phyloP scores from a whole-genome alignment of 2,888 invertebrate species.

The Eupithecia subumbrata region DNA sequence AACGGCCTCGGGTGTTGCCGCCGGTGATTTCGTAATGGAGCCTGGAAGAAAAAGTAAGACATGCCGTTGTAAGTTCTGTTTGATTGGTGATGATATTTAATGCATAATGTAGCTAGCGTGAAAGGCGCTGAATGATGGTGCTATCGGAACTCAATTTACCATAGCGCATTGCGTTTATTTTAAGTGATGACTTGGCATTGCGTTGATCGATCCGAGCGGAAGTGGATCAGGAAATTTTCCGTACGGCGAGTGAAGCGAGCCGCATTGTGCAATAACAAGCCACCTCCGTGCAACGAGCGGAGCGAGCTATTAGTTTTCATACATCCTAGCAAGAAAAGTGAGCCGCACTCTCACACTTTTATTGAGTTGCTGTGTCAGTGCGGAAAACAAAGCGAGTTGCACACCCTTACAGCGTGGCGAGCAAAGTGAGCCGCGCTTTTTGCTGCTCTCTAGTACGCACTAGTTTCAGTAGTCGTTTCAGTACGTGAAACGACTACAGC shows the following conservation, averaged over 20 bases:
- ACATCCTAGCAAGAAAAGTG: not conserved
- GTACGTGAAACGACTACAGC: too few species aligned
- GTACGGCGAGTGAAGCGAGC: not conserved
- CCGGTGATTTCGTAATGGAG: slow-evolving; percentile 94
- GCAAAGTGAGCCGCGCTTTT: not conserved
- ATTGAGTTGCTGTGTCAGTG: too few species aligned
- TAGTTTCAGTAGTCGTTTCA: too few species aligned
- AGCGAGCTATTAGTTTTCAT: not conserved
- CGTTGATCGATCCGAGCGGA: too few species aligned
- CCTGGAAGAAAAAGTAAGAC: slow-evolving; percentile 54
- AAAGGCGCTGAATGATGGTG: too few species aligned
- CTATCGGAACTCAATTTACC: too few species aligned
- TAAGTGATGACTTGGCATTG: too few species aligned
- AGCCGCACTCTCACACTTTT: not conserved
- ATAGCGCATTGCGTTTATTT: too few species aligned
- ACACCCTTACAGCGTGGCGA: not conserved
- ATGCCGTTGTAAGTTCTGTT: not conserved
- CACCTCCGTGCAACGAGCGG: not conserved
- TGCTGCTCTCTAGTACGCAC: not conserved
- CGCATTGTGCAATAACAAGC: too few species aligned
- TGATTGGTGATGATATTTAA: not conserved
- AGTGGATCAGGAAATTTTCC: too few species aligned
- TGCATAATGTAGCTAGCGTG: too few species aligned
- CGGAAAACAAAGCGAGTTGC: too few species aligned
- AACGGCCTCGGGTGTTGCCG: slow-evolving; percentile 93